These are phyloP conservation scores for Rhingia campestris DNA, from an alignment of 2,888 invertebrate species.

Conservation along the genomic window DNA sequence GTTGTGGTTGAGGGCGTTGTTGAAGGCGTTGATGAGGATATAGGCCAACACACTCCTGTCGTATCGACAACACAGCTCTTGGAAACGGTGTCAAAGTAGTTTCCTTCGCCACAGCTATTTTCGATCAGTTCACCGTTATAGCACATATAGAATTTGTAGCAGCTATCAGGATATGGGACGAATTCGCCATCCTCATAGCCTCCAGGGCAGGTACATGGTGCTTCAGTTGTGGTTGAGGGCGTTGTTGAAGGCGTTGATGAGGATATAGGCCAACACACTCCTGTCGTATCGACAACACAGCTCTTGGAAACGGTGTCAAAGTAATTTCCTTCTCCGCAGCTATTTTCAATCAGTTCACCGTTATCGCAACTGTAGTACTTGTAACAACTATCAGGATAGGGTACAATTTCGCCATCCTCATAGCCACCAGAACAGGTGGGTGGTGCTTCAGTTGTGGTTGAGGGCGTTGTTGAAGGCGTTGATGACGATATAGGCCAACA, in stretches of 20 bases:
- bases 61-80: constrained; percentile 35
- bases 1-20: neutral
- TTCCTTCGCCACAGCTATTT: constrained; percentile 14
- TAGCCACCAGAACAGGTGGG: too few relatives aligned
- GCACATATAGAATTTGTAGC: constrained; percentile 37
- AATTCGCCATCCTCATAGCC: constrained; percentile 50
- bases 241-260: neutral
- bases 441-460: neutral
- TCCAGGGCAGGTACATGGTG: constrained; percentile 14
- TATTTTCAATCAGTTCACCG: too few relatives aligned
- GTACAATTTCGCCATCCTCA: too few relatives aligned
- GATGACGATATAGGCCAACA: constrained; percentile 20
- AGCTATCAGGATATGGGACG: constrained; percentile 11
- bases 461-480: constrained; percentile 5
- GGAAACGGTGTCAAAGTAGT: constrained; percentile 11
- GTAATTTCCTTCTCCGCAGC: too few relatives aligned
- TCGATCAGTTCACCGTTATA: constrained; percentile 29
- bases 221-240: neutral
- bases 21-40: too few relatives aligned
- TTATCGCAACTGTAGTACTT: too few relatives aligned
- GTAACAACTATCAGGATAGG: too few relatives aligned
- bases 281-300: constrained; percentile 76
- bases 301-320: constrained; percentile 7
- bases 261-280: constrained; percentile 3
- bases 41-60: constrained; percentile 50